phyloP scores from a whole-genome alignment of 2,888 invertebrate species.

The Zaprionus bogoriensis region DNA sequence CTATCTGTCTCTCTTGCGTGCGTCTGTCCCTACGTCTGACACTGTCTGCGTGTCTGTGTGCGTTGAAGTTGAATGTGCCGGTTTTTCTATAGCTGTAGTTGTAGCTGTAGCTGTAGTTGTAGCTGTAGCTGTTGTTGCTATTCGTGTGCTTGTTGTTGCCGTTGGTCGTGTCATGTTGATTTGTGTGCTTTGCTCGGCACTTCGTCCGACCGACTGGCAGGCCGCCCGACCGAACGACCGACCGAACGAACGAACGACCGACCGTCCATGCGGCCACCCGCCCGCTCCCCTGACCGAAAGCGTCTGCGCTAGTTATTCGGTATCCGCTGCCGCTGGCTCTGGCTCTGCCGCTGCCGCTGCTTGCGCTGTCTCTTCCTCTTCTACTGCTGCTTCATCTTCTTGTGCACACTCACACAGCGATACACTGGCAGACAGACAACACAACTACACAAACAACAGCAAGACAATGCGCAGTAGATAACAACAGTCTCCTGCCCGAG shows the following conservation, averaged over 20 bases:
- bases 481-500: constrained; percentile 41
- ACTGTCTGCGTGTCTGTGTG: constrained; percentile 49
- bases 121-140: constrained; percentile 30
- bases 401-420: constrained; percentile 13
- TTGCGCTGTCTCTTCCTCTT: constrained; percentile 33
- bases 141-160: constrained; percentile 61
- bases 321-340: constrained; percentile 44
- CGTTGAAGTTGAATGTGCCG: constrained; percentile 76
- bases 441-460: constrained; percentile 72
- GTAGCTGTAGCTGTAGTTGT: constrained; percentile 29
- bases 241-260: constrained; percentile 27
- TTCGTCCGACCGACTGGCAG: constrained; percentile 19
- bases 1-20: constrained; percentile 31
- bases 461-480: constrained; percentile 77
- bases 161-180: constrained; percentile 79
- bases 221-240: constrained; percentile 13
- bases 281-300: constrained; percentile 43
- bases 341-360: constrained; percentile 31
- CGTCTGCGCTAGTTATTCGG: constrained; percentile 65
- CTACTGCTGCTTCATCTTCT: constrained; percentile 62
- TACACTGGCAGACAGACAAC: constrained; percentile 53
- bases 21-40: constrained; percentile 27
- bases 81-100: constrained; percentile 49
- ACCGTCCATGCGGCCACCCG: constrained; percentile 28
- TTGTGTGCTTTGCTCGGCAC: constrained; percentile 61